These are phyloP conservation scores for Drosophila lowei DNA, from an alignment of 1,140 invertebrate species.

Conservation along the genomic window DNA sequence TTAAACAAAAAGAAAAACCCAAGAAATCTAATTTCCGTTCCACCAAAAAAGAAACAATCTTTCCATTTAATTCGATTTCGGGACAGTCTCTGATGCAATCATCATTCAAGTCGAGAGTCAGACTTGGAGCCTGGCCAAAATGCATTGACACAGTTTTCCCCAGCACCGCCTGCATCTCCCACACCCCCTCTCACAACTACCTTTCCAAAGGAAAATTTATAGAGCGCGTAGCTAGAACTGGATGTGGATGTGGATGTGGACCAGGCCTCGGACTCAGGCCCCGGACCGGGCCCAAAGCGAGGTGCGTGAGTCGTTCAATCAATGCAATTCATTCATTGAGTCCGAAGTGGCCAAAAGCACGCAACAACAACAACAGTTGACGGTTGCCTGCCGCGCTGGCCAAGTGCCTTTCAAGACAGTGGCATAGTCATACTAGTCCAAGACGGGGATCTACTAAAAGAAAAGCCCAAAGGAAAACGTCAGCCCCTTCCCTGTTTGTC, in stretches of 20 bases:
- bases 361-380: slow-evolving; percentile 32
- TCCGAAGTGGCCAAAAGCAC: slow-evolving; percentile 59
- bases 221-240: slow-evolving; percentile 37
- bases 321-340: slow-evolving; percentile 80
- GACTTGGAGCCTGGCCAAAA: not conserved
- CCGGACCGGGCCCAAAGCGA: slow-evolving; percentile 33
- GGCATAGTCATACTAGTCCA: not conserved
- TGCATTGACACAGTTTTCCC: slow-evolving; percentile 62
- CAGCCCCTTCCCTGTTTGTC: slow-evolving; percentile 1
- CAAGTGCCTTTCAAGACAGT: slow-evolving; percentile 51
- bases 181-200: slow-evolving; percentile 12
- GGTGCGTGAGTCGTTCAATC: slow-evolving; percentile 73
- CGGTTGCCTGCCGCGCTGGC: slow-evolving; percentile 29
- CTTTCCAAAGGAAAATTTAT: slow-evolving; percentile 60
- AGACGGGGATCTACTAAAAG: not conserved
- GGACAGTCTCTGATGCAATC: slow-evolving; percentile 47
- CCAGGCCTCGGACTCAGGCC: slow-evolving; percentile 6
- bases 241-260: slow-evolving; percentile 13
- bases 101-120: slow-evolving; percentile 30
- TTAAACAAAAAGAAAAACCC: slow-evolving; percentile 40
- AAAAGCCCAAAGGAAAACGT: not conserved
- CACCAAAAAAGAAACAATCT: slow-evolving; percentile 13
- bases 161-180: slow-evolving; percentile 18
- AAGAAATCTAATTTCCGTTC: slow-evolving; percentile 74
- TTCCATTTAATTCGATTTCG: slow-evolving; percentile 11